Base-by-base conservation (phyloP, 1,140 invertebrate species). In the Leptinotarsa texana region DNA sequence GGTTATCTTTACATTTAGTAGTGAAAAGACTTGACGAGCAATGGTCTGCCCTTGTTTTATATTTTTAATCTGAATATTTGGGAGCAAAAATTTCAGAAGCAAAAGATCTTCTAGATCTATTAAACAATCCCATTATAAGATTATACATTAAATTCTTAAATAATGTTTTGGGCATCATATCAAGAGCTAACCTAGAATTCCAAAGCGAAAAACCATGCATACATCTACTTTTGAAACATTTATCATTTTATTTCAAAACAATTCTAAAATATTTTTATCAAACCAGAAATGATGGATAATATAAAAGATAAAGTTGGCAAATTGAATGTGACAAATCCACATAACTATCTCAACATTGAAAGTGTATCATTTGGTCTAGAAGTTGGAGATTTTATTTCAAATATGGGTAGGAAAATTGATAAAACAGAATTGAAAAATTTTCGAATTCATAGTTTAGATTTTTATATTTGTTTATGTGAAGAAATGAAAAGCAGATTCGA, bases 1-100 rank as follows among this genome's bases (percentile, higher is more conserved):
- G 69, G 65, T 48, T 74, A 17, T 73, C 68, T 63, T 63, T 76
- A 42, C 13, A 69, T 70, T n/a, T 74, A 4, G 63, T 65, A 65
- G 63, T 65, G 13, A n/a, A 22, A 15, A n/a, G 63, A 22, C 18
- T 65, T 22, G 18, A 22, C 13, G 63, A 65, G 22, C 63, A 65
- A 65, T 65, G 63, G 63, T 22, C 17, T 15, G 63, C 63, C 24
- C 63, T 65, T 65, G 4, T 65, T 22, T 22, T 65, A 27, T 65
- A 65, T 65, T 65, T 65, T 65, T 22, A 65, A 27, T 18, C 18
- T 15, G 63, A 65, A 65, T n/a, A 17, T 15, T 65, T 65, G 13
- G 49, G 17, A 51, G 17, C 4, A 51, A 51, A 51, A 51, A n/a
- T 57, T 57, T n/a, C 13, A 57, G 49, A 57, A 57, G 49, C 49